A percentile compares a stretch with the other conserved stretches of the same genome.
Evolutionary conservation across 2,888 invertebrate species (phyloP).

Genomic region (Tricholauxania praeusta): DNA sequence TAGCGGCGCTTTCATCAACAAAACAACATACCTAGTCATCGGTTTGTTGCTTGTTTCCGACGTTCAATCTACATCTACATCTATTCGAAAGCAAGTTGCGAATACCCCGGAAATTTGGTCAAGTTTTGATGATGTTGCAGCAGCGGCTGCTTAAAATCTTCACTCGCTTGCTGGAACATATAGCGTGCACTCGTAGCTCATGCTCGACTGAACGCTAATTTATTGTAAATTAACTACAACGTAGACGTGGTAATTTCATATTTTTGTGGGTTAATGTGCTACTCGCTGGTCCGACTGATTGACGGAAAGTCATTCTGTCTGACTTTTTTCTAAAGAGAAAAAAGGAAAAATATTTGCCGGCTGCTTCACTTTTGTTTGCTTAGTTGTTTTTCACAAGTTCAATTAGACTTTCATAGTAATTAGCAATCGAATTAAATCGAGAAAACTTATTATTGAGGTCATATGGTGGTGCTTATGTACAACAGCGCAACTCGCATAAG

Average conservation of each 20-base stretch:
- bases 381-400: background rate
- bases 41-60: too few species aligned
- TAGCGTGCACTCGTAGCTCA: background rate
- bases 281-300: constrained; percentile 33
- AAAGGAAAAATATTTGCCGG: background rate
- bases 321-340: constrained; percentile 8
- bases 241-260: constrained; percentile 25
- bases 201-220: constrained; percentile 30
- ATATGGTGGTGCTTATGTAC: background rate
- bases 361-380: background rate
- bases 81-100: too few species aligned
- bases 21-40: too few species aligned
- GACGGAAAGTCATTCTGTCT: constrained; percentile 32
- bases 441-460: constrained; percentile 16
- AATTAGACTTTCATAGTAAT: background rate
- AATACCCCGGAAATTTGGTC: constrained; percentile 13
- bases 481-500: too few species aligned
- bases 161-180: background rate
- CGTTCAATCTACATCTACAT: too few species aligned
- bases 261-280: constrained; percentile 33
- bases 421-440: constrained; percentile 21
- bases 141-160: background rate
- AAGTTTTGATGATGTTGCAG: background rate
- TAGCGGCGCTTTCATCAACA: too few species aligned
- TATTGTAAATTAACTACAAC: constrained; percentile 1